phyloP scores from a whole-genome alignment of 2,888 invertebrate species.

The Orthonevra nobilis region DNA sequence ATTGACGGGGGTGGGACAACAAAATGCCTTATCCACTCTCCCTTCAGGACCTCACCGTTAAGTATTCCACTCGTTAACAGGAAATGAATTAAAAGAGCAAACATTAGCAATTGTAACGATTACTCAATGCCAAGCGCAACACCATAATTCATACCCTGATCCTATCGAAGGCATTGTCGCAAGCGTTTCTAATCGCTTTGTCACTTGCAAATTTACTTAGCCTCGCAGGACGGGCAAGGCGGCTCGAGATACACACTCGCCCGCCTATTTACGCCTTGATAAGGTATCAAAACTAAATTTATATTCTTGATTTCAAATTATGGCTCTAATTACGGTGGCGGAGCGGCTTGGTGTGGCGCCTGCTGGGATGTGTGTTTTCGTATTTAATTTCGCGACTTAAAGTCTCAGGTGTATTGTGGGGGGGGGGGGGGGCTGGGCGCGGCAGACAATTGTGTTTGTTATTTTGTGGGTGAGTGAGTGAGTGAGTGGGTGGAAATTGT shows the following conservation, averaged over 20 bases:
- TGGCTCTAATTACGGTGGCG: slow-evolving; percentile 57
- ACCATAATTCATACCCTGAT: no score
- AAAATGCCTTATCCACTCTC: background rate
- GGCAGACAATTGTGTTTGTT: slow-evolving; percentile 12
- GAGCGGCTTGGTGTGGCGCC: slow-evolving; percentile 1
- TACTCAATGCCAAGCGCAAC: slow-evolving; percentile 36
- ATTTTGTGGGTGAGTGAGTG: background rate
- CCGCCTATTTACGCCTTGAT: slow-evolving; percentile 2
- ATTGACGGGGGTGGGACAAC: no score
- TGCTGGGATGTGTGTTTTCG: slow-evolving; percentile 20
- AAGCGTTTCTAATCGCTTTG: slow-evolving; percentile 35
- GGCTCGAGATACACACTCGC: background rate
- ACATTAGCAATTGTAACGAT: slow-evolving; percentile 51
- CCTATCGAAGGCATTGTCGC: background rate
- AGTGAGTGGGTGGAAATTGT: slow-evolving; percentile 7
- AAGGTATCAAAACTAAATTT: slow-evolving; percentile 62
- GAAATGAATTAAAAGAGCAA: slow-evolving; percentile 48
- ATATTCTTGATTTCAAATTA: slow-evolving; percentile 63
- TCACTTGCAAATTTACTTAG: slow-evolving; percentile 39
- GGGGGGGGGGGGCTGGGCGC: background rate
- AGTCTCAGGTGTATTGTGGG: slow-evolving; percentile 14
- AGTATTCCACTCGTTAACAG: slow-evolving; percentile 33
- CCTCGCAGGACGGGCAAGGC: slow-evolving; percentile 2
- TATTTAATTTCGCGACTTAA: slow-evolving; percentile 43
- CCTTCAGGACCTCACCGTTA: slow-evolving; percentile 14